Evolutionary conservation across 2,888 invertebrate genomes (phyloP).

Genomic region (Hyles lineata): DNA sequence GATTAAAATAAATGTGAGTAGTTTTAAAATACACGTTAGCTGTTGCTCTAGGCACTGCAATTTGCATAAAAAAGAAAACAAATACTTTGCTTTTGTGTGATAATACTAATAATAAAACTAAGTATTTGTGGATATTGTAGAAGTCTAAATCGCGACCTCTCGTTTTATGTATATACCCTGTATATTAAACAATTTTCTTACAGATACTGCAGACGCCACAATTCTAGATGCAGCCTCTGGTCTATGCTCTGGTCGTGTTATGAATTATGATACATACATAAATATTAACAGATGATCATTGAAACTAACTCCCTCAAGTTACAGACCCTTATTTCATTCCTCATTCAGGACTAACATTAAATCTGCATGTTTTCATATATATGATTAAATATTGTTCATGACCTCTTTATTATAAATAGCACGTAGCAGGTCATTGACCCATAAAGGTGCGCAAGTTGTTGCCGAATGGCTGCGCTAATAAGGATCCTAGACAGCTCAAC

Average conservation of each 20-base stretch:
- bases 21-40: neutral
- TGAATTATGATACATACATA: no score
- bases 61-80: neutral
- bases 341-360: neutral
- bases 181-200: no score
- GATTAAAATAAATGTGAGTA: neutral
- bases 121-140: no score
- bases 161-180: no score
- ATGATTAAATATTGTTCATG: neutral
- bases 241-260: no score
- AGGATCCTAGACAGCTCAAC: slow-evolving; percentile 13
- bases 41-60: neutral
- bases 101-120: neutral
- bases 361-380: neutral
- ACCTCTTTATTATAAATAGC: slow-evolving; percentile 8
- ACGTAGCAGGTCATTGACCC: neutral
- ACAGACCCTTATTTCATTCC: no score
- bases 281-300: no score
- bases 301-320: no score
- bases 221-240: no score
- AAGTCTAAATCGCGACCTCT: no score
- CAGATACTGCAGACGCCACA: no score
- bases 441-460: slow-evolving; percentile 10
- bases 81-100: neutral
- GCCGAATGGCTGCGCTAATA: slow-evolving; percentile 4